These are phyloP conservation scores for Simalia tracyae DNA, from an alignment of 2,797 vertebrate genomes.

Conservation along the genomic window DNA sequence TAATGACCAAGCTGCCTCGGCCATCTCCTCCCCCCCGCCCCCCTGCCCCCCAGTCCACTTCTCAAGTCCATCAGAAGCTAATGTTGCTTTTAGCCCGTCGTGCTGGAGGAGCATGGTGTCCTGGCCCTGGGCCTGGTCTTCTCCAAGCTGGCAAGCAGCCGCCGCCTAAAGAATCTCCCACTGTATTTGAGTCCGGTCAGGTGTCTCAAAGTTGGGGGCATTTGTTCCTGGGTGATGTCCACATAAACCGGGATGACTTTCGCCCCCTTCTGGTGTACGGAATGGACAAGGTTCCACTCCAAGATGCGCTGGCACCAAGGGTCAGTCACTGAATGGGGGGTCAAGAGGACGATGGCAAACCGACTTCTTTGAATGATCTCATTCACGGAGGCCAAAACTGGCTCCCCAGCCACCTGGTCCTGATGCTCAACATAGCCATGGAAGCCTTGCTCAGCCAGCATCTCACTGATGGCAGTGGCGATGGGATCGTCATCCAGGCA, in stretches of 20 bases:
- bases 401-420: slow-evolving; percentile 49
- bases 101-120: rapidly evolving
- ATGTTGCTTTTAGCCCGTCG: not conserved
- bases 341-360: slow-evolving; percentile 65
- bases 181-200: slow-evolving; percentile 45
- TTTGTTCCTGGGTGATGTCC: slow-evolving; percentile 33
- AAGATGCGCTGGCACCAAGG: slow-evolving; percentile 56
- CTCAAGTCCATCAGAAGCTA: rapidly evolving
- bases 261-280: not conserved
- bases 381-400: rapidly evolving
- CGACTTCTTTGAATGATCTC: slow-evolving; percentile 59
- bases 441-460: slow-evolving; percentile 46
- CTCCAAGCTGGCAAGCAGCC: slow-evolving; percentile 45
- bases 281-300: slow-evolving; percentile 55
- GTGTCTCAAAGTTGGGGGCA: slow-evolving; percentile 46
- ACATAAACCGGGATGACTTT: slow-evolving; percentile 58
- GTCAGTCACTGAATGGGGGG: slow-evolving; percentile 41
- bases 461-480: slow-evolving; percentile 33
- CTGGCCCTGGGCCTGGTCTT: rapidly evolving
- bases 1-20: not conserved
- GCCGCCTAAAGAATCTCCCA: slow-evolving; percentile 41
- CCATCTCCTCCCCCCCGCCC: not conserved
- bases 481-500: slow-evolving; percentile 45
- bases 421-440: slow-evolving; percentile 62
- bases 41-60: no score